phyloP scores from a whole-genome alignment of 2,888 invertebrate species.

The Palloptera scutellata region DNA sequence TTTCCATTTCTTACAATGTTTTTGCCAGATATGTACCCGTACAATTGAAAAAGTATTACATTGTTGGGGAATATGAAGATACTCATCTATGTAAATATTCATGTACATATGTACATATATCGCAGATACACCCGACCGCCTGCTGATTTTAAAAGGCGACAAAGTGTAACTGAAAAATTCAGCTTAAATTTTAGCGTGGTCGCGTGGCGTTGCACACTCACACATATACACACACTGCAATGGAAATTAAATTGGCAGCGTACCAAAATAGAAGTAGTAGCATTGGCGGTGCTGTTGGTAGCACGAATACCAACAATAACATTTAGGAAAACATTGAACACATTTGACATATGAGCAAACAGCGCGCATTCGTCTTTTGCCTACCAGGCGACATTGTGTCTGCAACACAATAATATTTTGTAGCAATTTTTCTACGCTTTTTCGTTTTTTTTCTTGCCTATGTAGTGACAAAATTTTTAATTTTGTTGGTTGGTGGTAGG shows the following conservation, averaged over 20 bases:
- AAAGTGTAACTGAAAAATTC: slow-evolving; percentile 47
- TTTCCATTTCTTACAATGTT: slow-evolving; percentile 32
- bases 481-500: slow-evolving; percentile 51
- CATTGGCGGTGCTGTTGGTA: slow-evolving; percentile 5
- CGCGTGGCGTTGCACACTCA: slow-evolving; percentile 39
- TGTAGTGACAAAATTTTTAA: slow-evolving; percentile 24
- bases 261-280: slow-evolving; percentile 46
- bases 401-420: slow-evolving; percentile 55
- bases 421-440: slow-evolving; percentile 23
- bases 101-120: slow-evolving; percentile 39
- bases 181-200: slow-evolving; percentile 22
- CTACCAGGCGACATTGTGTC: slow-evolving; percentile 49
- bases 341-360: too few relatives aligned
- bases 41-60: too few relatives aligned
- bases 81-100: slow-evolving; percentile 41
- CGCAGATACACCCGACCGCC: slow-evolving; percentile 23
- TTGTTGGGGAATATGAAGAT: too few relatives aligned
- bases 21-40: slow-evolving; percentile 54
- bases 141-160: slow-evolving; percentile 50
- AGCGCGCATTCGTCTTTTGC: too few relatives aligned
- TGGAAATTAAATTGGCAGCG: slow-evolving; percentile 60
- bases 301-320: background rate
- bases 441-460: slow-evolving; percentile 3
- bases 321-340: slow-evolving; percentile 41
- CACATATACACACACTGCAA: slow-evolving; percentile 47